Evolutionary conservation across 2,888 invertebrate genomes (phyloP), one percentile per base, ranked within the genome.

Genomic region (Magallana nippona): DNA sequence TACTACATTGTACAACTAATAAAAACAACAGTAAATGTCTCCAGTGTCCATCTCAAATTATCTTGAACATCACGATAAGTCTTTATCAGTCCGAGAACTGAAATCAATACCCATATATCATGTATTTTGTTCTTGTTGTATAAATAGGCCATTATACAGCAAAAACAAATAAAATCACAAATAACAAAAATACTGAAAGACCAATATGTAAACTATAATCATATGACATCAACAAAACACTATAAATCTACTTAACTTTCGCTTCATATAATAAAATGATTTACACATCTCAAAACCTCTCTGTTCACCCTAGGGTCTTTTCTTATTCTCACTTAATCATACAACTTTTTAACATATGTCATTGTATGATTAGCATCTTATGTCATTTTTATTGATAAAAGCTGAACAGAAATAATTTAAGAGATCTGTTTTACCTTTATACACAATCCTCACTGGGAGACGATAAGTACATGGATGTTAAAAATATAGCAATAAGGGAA

Each of bases 291-390:
- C 32, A 27, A 71, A 71, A 71, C 22, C 32, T 71, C 71, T 71
- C 27, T 71, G 71, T 71, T 71, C 71, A 11, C 11, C 13, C 13
- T 13, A 32, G 5, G 15, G 15, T 60, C 19, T 17, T 27, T 22
- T 71, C 19, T 27, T 32, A 11, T 27, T 22, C 27, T 71, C 15
- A 15, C 15, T 27, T 71, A 13, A 27, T 27, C 71, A 71, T 71
- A 71, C 71, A 71, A 71, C 71, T 71, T 71, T 71, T 71, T 71
- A 71, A 71, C 71, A 71, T 71, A 71, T 71, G 71, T 71, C 71
- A 71, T 71, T 71, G 71, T 71, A 71, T 32, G 71, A 71, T 17
- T 71, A 13, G 71, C 71, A 32, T 15, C 15, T 11, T 22, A 15
- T 11, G 8, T 27, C 27, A 63, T 13, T 27, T 27, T 27, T 8